Conservation (phyloP, 2,797 vertebrate genomes). For the Onychomys arenicola region DNA sequence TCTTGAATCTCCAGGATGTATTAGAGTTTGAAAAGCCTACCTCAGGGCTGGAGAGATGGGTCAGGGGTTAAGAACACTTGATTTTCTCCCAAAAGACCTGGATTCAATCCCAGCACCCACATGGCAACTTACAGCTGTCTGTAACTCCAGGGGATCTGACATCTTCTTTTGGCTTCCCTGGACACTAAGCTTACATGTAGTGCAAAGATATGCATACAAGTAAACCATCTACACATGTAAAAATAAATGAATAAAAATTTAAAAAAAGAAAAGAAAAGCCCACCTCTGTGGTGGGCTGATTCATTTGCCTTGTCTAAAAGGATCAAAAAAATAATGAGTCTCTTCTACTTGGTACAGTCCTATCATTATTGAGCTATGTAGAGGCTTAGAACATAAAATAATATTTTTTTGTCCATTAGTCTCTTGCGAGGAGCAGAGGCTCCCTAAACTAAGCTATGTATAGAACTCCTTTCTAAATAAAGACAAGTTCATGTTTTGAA, state of each 20-base stretch:
- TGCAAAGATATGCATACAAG: neutral
- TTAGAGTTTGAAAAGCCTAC: neutral
- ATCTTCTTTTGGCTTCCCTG: neutral
- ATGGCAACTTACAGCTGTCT: neutral
- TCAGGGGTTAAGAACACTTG: neutral
- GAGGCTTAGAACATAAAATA: neutral
- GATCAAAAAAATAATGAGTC: too few relatives aligned
- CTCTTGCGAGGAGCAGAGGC: neutral
- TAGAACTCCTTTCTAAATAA: neutral
- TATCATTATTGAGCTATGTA: neutral
- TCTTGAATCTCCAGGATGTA: neutral
- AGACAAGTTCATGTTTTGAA: neutral
- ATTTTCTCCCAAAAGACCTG: neutral
- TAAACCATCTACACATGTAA: neutral
- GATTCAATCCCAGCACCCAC: neutral
- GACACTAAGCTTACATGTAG: neutral
- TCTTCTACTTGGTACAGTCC: neutral
- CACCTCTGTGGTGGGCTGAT: neutral
- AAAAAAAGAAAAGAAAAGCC: neutral
- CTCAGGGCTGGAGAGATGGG: neutral
- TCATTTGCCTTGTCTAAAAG: neutral
- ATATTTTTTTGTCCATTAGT: neutral
- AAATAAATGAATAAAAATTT: neutral
- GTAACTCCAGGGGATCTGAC: neutral
- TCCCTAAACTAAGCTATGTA: neutral